phyloP scores from a whole-genome alignment of 2,888 invertebrate species.

The Pammene fasciana region DNA sequence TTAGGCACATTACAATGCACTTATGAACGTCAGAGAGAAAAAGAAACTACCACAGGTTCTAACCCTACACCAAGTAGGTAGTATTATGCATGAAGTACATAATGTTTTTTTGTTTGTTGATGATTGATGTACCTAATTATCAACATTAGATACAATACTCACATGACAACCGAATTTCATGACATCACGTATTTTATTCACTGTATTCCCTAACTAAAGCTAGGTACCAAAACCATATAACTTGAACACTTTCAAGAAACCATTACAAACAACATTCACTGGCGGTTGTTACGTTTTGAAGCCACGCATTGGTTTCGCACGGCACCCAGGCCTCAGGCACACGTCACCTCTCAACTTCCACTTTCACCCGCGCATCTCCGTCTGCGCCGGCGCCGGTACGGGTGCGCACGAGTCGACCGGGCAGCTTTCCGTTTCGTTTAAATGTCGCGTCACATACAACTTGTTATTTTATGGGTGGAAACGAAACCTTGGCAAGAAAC shows the following conservation, averaged over 20 bases:
- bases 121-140: too few relatives aligned
- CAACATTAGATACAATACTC: too few relatives aligned
- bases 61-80: too few relatives aligned
- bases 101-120: too few relatives aligned
- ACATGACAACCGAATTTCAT: too few relatives aligned
- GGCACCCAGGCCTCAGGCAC: background rate
- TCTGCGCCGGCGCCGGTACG: background rate
- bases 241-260: background rate
- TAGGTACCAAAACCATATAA: too few relatives aligned
- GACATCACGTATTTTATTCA: too few relatives aligned
- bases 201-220: too few relatives aligned
- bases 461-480: background rate
- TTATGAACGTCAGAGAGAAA: too few relatives aligned
- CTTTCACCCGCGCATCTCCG: conserved; percentile 25
- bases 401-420: conserved; percentile 6
- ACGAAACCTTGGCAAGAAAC: background rate
- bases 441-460: conserved; percentile 7
- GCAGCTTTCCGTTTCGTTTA: conserved; percentile 21
- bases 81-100: too few relatives aligned
- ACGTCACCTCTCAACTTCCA: conserved; percentile 28
- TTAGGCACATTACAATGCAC: too few relatives aligned
- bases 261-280: background rate
- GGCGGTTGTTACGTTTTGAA: background rate
- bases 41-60: too few relatives aligned
- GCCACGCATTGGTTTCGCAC: background rate